Base-by-base conservation (phyloP, 2,797 vertebrate genomes). In the Parauchenoglanis ngamensis region DNA sequence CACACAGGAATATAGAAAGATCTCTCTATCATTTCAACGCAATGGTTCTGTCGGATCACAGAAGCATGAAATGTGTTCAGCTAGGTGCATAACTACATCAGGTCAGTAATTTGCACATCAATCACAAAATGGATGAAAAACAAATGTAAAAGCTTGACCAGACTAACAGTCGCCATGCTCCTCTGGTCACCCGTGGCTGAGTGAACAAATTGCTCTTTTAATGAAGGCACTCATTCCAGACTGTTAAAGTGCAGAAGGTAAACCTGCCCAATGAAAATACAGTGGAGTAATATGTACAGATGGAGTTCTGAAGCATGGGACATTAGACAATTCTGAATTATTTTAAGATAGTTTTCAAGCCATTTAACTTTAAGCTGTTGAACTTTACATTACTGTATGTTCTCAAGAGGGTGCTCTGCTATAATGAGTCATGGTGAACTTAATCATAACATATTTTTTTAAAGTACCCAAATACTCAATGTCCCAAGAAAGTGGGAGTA, bases 81-180 rank as follows among this genome's bases (percentile, higher is more conserved):
- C 86, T 87, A 88, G 83, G 84, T 90, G 77, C 49, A 28, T 91
- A 89, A 90, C 87, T 89, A 90, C 79, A 89, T 91, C 85, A 90
- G 89, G 76, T 89, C 83, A 77, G 89, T 90, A 89, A 89, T 91
- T 89, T 89, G 87, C 68, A 82, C 84, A 92, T 91, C 88, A 90
- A 84, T 91, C 89, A 89, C 54, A 86, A 84, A 90, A 90, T 77
- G 49, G 84, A 88, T 89, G 73, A 86, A 90, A 88, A 89, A 13
- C 57, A 87, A 79, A 90, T 77, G 84, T 91, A 91, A 92, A 91
- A 25, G 49, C 84, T 86, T 88, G 83, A 70, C 73, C 85, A 54
- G 76, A 67, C 78, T 77, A 73, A 81, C 73, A 28, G 79, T 89
- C 77, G 17, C 83, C 72, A 68, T 85, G 85, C 78, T 68, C 77